Base-by-base conservation (phyloP, 2,113 vertebrate genomes). In the Xenopus laevis region DNA sequence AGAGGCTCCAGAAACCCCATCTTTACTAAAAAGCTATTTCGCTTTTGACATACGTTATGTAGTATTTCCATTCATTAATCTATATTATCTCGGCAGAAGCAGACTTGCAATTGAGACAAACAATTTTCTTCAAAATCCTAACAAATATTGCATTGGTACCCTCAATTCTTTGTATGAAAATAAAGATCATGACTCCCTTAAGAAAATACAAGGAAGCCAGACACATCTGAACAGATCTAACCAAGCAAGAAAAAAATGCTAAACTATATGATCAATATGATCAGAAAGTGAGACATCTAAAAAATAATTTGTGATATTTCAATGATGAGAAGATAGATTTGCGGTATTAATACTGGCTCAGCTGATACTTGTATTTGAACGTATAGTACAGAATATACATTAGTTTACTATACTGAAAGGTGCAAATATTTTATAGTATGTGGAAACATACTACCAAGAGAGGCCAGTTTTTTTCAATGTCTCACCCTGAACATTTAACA, bases 221-320 rank as follows among this genome's bases (percentile, higher is more conserved):
- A 53, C 61, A 23, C 62, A 47, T 64, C 44, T 64, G 12, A 64
- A 33, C 27, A 40, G 16, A 64, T 8, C 5, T 12, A 61, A 27
- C 23, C 30, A n/a, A 46, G n/a, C 44, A 67, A 67, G 47, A 75
- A 61, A 60, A 40, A 40, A 16, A 33, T 33, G 61, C 53, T 57
- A 58, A 52, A 18, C 53, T 45, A 50, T 50, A 59, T 60, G 72
- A 74, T 74, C 72, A 74, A 74, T 74, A 74, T 74, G 72, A 74
- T 68, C 72, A 21, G 58, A 75, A 66, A 52, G 57, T 57, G 65
- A 68, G 57, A 74, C 33, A 23, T 50, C 50, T 44, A 59, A 74
- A 68, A 61, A 61, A 67, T 67, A 27, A 45, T 61, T 55, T 68
- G 65, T 60, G 45, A 68, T 62, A 57, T 61, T 62, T 40, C 33